phyloP scores from a whole-genome alignment of 1,140 invertebrate species.

The Pseudomyrmex cubaensis region DNA sequence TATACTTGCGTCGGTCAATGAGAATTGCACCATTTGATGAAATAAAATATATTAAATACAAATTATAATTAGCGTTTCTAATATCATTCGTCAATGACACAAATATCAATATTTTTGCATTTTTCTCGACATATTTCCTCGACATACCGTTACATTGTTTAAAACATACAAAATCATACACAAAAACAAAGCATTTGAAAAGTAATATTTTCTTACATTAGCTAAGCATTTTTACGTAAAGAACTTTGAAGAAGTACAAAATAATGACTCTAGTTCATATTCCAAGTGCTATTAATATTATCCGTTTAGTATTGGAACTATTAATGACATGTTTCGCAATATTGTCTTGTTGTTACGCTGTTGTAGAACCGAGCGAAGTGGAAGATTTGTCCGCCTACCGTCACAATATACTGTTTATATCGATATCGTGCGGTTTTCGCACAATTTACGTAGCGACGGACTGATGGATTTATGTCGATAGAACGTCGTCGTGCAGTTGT shows the following conservation, averaged over 20 bases:
- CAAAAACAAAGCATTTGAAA: too few relatives aligned
- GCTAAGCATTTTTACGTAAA: too few relatives aligned
- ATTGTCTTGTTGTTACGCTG: neutral
- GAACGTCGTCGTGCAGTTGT: slow-evolving; percentile 1
- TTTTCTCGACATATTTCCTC: too few relatives aligned
- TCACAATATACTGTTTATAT: slow-evolving; percentile 62
- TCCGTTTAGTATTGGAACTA: neutral
- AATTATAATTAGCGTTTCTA: too few relatives aligned
- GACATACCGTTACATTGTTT: too few relatives aligned
- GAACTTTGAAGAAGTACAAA: too few relatives aligned
- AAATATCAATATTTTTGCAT: too few relatives aligned
- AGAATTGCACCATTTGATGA: neutral
- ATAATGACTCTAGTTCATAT: neutral
- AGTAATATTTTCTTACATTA: too few relatives aligned
- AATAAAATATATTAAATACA: too few relatives aligned
- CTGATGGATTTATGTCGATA: slow-evolving; percentile 68
- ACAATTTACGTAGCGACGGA: slow-evolving; percentile 69
- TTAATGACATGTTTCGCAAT: neutral
- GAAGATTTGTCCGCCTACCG: neutral
- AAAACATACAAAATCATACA: too few relatives aligned
- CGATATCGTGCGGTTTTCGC: slow-evolving; percentile 69
- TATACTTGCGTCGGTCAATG: neutral
- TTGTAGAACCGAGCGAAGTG: neutral
- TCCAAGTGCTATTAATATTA: neutral
- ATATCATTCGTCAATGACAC: too few relatives aligned